phyloP scores from a whole-genome alignment of 1,140 invertebrate species.

The Pogonomyrmex barbatus region DNA sequence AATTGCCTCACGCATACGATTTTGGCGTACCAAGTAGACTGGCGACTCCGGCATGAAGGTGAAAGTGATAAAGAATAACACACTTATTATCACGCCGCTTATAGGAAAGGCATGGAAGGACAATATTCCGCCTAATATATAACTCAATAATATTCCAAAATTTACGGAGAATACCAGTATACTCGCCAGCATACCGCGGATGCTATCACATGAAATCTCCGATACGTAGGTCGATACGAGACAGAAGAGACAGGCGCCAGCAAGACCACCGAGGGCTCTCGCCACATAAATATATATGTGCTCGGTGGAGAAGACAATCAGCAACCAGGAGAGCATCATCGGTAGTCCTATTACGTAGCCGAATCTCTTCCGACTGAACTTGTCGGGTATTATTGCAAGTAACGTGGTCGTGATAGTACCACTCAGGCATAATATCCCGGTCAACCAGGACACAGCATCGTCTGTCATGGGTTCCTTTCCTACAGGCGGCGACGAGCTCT shows the following conservation, averaged over 20 bases:
- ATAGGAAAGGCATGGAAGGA: constrained; percentile 85
- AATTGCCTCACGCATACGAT: constrained; percentile 78
- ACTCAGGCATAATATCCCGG: constrained; percentile 80
- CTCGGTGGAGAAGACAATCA: constrained; percentile 80
- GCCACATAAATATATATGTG: constrained; percentile 77
- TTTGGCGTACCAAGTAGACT: constrained; percentile 81
- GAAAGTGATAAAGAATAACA: constrained; percentile 84
- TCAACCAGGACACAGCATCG: constrained; percentile 85
- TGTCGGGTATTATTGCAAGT: constrained; percentile 79
- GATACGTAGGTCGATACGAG: constrained; percentile 87
- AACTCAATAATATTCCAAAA: constrained; percentile 87
- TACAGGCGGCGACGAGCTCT: constrained; percentile 81
- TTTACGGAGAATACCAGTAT: constrained; percentile 86
- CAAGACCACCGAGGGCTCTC: constrained; percentile 84
- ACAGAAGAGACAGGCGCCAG: constrained; percentile 85
- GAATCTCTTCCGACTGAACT: constrained; percentile 81
- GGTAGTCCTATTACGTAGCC: constrained; percentile 79
- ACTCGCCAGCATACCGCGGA: constrained; percentile 87
- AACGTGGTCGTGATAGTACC: constrained; percentile 79
- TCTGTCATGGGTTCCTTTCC: constrained; percentile 82
- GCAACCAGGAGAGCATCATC: constrained; percentile 77
- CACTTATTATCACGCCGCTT: constrained; percentile 81
- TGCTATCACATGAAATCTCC: constrained; percentile 87
- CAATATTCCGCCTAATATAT: constrained; percentile 86
- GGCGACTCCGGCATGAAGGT: constrained; percentile 88